Evolutionary conservation across 2,888 invertebrate species (phyloP).

Genomic region (Eupithecia insigniata): DNA sequence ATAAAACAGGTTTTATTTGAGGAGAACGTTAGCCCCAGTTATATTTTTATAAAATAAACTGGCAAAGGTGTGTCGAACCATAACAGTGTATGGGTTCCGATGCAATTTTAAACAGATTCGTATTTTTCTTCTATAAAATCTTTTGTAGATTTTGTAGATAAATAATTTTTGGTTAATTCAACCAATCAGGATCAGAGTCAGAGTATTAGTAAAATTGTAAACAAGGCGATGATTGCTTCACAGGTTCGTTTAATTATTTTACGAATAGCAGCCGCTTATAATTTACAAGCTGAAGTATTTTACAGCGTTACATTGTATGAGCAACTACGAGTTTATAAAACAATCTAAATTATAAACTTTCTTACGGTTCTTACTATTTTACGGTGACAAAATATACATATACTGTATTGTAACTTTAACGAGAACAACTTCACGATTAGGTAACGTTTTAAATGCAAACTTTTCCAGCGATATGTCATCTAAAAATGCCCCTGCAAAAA

Average conservation of each 20-base stretch:
- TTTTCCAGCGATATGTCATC: constrained; percentile 28
- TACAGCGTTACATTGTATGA: not conserved
- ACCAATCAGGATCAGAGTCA: not conserved
- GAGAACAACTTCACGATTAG: not conserved
- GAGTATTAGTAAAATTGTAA: not conserved
- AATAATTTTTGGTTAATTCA: no score
- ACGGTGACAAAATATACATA: no score
- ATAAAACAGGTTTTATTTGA: constrained; percentile 21
- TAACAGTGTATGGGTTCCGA: not conserved
- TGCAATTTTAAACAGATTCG: not conserved
- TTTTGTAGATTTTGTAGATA: not conserved
- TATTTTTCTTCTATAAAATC: not conserved
- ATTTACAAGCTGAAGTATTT: not conserved
- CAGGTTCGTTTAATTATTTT: not conserved
- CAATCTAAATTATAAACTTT: not conserved
- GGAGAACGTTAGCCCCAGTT: not conserved
- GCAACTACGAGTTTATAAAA: not conserved
- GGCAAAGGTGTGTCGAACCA: not conserved
- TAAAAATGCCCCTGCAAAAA: constrained; percentile 36
- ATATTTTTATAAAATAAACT: not conserved
- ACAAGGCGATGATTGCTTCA: not conserved
- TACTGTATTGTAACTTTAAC: not conserved
- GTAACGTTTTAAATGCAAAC: constrained; percentile 18
- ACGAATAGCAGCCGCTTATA: not conserved
- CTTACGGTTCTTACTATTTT: no score